These are phyloP conservation scores for Gila orcuttii DNA, from an alignment of 2,113 vertebrate species.

Conservation along the genomic window DNA sequence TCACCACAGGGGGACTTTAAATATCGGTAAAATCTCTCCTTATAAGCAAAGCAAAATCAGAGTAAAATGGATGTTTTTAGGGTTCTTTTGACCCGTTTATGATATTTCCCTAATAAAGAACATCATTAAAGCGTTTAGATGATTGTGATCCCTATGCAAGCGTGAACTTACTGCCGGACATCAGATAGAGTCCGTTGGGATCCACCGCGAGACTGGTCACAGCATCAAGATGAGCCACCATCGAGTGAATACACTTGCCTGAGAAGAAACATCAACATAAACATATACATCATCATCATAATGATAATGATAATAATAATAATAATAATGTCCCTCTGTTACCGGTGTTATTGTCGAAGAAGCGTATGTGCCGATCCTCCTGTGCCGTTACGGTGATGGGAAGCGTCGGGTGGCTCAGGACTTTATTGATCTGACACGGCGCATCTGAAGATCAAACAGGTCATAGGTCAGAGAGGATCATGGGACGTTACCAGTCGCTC, in stretches of 20 bases:
- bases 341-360: conserved; percentile 98
- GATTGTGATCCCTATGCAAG: background rate
- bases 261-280: conserved; percentile 58
- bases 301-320: background rate
- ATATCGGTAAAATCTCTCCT: background rate
- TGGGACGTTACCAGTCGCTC: background rate
- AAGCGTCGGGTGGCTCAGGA: conserved; percentile 98
- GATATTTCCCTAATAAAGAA: background rate
- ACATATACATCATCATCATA: background rate
- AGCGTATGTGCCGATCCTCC: conserved; percentile 96
- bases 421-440: conserved; percentile 93
- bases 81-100: background rate
- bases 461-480: background rate
- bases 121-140: background rate
- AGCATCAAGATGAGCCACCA: conserved; percentile 98
- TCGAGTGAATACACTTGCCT: conserved; percentile 96
- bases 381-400: conserved; percentile 97
- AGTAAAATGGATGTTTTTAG: background rate
- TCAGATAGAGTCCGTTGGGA: conserved; percentile 97
- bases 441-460: conserved; percentile 67
- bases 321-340: background rate
- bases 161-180: conserved; percentile 94
- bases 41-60: background rate
- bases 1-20: too few species aligned
- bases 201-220: conserved; percentile 98